Base-by-base conservation (phyloP, 2,797 vertebrate genomes). In the Myotis vivesi region DNA sequence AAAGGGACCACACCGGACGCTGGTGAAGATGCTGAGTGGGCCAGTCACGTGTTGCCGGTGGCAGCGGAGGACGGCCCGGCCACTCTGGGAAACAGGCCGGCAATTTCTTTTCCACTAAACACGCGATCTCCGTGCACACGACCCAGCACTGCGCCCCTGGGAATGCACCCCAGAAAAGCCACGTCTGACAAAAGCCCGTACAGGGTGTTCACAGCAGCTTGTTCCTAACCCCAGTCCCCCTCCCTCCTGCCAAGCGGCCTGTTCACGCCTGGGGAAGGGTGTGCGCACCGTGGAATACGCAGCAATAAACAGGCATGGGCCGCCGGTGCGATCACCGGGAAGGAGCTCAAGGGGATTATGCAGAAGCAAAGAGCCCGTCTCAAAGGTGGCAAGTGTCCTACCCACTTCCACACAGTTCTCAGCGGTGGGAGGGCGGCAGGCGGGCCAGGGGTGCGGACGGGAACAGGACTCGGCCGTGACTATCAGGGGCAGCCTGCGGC, bases 401-500 rank as follows among this genome's bases (percentile, higher is more conserved):
- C 44, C 44, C 44, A 13, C 44, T 41, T 41, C 41, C 41, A 41
- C 41, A 41, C 41, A 6, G 41, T 41, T 9, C 41, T 41, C 41
- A 41, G 41, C 41, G 41, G 41, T 7, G 41, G 6, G 41, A 8
- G 6, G 41, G 44, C 44, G 44, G 44, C 1, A 11, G 1, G 22
- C 49, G 3, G 0, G 5, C 5, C 30, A 12, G 23, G 41, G 41
- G 41, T 41, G 28, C 28, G 17, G 30, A 25, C 3, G 15, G 55
- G 28, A 72, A 15, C 46, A 8, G 62, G 23, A n/a, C 46, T 1
- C 8, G 0, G 25, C 11, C 3, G 20, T 5, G 6, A 11, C 66
- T 9, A 0, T 8, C 1, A 22, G 19, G 51, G 36, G n/a, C 2
- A n/a, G 19, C 25, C 1, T n/a, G n/a, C n/a, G 1, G 22, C 0